These are phyloP conservation scores for Drosophila aldrichi DNA, from an alignment of 2,888 invertebrate genomes.

Conservation along the genomic window DNA sequence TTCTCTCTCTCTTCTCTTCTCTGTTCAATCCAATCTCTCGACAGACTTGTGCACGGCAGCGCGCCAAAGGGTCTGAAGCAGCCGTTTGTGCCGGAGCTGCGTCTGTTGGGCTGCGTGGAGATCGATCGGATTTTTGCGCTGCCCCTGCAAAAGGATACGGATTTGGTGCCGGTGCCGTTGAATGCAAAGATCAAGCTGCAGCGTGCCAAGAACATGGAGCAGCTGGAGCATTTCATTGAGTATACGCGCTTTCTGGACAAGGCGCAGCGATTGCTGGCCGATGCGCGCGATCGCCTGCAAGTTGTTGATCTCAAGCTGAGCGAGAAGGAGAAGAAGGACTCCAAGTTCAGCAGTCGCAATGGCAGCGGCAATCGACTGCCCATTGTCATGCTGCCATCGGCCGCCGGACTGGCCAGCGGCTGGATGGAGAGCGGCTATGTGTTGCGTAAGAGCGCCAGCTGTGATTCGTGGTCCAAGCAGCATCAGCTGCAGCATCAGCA, in stretches of 20 bases:
- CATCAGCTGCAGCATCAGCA: constrained; percentile 64
- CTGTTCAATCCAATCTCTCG: neutral
- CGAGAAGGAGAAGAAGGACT: constrained; percentile 87
- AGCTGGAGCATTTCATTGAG: constrained; percentile 90
- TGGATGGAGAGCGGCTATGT: constrained; percentile 88
- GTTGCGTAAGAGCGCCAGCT: constrained; percentile 91
- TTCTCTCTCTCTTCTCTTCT: no score
- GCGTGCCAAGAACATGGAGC: constrained; percentile 92
- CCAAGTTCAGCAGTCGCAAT: constrained; percentile 84
- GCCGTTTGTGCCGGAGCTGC: constrained; percentile 93
- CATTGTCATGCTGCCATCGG: constrained; percentile 84
- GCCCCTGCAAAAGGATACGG: constrained; percentile 92
- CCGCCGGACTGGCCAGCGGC: constrained; percentile 82
- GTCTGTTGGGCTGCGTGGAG: constrained; percentile 93
- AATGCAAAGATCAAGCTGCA: constrained; percentile 94
- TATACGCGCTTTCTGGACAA: constrained; percentile 92
- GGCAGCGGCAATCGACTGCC: constrained; percentile 84
- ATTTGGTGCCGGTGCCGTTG: constrained; percentile 93
- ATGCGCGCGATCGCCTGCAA: constrained; percentile 91
- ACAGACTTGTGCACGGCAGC: constrained; percentile 93
- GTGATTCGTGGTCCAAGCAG: constrained; percentile 87
- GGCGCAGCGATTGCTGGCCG: constrained; percentile 90
- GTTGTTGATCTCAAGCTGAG: constrained; percentile 92
- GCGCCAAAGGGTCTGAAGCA: constrained; percentile 94
- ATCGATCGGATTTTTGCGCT: constrained; percentile 93